phyloP scores from a whole-genome alignment of 2,113 vertebrate genomes.

The Lamprotornis superbus region DNA sequence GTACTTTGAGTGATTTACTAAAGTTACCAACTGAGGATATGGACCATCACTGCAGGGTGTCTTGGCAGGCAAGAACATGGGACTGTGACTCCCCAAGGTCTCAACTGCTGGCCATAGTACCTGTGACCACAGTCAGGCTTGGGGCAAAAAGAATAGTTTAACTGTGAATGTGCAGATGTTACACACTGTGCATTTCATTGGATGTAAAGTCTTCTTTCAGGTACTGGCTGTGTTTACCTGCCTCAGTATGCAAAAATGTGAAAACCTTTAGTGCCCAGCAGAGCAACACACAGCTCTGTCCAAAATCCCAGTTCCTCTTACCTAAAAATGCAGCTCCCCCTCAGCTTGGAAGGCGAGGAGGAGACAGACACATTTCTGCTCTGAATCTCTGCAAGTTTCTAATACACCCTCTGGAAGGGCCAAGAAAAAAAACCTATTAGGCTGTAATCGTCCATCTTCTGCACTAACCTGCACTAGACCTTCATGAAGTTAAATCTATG shows the following conservation, averaged over 20 bases:
- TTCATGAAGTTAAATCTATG: constrained; percentile 51
- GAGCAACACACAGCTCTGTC: background rate
- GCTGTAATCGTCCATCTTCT: constrained; percentile 41
- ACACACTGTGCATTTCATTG: background rate
- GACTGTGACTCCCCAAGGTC: background rate
- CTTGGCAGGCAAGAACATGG: background rate
- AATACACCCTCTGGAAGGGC: background rate
- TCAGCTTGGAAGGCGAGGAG: background rate
- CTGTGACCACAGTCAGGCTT: background rate
- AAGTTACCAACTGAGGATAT: background rate
- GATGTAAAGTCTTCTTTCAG: background rate
- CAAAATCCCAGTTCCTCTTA: background rate
- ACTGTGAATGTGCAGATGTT: background rate
- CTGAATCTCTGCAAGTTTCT: background rate
- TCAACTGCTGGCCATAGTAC: background rate
- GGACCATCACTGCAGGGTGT: background rate
- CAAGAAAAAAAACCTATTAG: background rate
- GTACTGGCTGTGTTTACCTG: background rate
- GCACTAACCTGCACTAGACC: constrained; percentile 27
- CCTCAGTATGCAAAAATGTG: background rate
- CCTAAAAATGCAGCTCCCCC: background rate
- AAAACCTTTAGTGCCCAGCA: background rate
- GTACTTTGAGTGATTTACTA: background rate
- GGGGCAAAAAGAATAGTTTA: background rate
- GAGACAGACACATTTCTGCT: background rate